Evolutionary conservation across 2,113 vertebrate species (phyloP).

Genomic region (Abramis brama): DNA sequence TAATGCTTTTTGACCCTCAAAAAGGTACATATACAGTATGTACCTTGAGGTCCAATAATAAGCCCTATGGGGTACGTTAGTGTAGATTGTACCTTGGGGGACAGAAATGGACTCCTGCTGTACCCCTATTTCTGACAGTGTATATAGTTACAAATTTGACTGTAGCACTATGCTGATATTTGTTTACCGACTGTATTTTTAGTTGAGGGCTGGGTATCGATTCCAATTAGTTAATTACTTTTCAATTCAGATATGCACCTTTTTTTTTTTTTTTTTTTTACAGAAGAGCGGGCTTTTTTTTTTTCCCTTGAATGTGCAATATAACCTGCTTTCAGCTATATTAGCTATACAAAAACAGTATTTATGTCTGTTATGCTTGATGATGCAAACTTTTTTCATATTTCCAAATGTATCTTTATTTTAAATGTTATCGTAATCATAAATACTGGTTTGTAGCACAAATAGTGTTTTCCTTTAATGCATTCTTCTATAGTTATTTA

Average conservation of each 20-base stretch:
- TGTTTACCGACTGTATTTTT: not conserved
- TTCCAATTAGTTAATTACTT: not conserved
- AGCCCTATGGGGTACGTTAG: too few species aligned
- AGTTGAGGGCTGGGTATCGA: not conserved
- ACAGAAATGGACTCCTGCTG: too few species aligned
- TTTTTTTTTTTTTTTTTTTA: not conserved
- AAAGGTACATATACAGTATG: too few species aligned
- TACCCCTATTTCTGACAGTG: too few species aligned
- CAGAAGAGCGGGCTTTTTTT: not conserved
- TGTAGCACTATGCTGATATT: not conserved
- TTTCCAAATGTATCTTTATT: not conserved
- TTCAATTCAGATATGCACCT: not conserved
- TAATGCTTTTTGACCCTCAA: too few species aligned
- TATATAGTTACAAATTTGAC: not conserved
- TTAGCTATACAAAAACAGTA: not conserved
- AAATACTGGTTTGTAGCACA: not conserved
- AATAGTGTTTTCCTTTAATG: not conserved
- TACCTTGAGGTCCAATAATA: too few species aligned
- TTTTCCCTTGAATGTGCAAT: not conserved
- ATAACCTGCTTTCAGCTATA: not conserved
- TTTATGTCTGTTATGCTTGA: not conserved
- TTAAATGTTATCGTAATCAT: slow-evolving; percentile 36
- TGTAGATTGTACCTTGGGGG: too few species aligned
- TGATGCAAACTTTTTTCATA: not conserved
- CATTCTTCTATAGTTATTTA: not conserved